Conservation (phyloP, 2,113 vertebrate species). For the Nothocercus nigrocapillus region DNA sequence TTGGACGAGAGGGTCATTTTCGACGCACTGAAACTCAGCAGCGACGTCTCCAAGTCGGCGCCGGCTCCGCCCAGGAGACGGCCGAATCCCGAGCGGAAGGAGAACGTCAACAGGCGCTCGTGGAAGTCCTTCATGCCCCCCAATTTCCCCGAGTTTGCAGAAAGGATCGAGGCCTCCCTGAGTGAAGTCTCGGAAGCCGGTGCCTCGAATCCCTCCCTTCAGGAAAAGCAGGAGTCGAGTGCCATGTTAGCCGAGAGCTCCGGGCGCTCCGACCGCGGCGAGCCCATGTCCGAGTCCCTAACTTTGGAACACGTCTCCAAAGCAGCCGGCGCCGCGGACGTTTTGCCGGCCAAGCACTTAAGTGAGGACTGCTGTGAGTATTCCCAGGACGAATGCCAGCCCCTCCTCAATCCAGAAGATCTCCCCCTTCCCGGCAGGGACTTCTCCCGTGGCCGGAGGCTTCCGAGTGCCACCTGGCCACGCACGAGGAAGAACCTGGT, state of each 20-base stretch:
- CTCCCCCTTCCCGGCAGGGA: neutral
- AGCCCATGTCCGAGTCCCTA: slow-evolving; percentile 69
- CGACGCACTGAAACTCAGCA: slow-evolving; percentile 94
- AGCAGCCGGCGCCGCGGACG: slow-evolving; percentile 48
- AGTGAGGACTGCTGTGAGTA: slow-evolving; percentile 22
- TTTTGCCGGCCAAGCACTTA: slow-evolving; percentile 48
- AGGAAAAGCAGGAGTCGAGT: slow-evolving; percentile 86
- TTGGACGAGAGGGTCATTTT: slow-evolving; percentile 97
- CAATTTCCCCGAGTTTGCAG: slow-evolving; percentile 93
- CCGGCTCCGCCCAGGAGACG: slow-evolving; percentile 89
- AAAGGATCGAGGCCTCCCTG: slow-evolving; percentile 89
- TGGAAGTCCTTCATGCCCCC: slow-evolving; percentile 98
- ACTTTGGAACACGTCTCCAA: slow-evolving; percentile 76
- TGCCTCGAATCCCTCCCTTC: slow-evolving; percentile 78
- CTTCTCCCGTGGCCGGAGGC: slow-evolving; percentile 52
- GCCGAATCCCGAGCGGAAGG: slow-evolving; percentile 85
- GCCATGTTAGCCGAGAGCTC: slow-evolving; percentile 65
- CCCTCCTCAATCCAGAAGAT: slow-evolving; percentile 48
- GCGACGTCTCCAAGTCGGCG: slow-evolving; percentile 85
- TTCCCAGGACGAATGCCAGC: slow-evolving; percentile 66
- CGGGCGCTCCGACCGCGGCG: slow-evolving; percentile 42
- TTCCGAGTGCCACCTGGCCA: slow-evolving; percentile 83
- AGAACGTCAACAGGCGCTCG: slow-evolving; percentile 93
- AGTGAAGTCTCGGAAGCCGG: slow-evolving; percentile 83
- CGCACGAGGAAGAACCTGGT: slow-evolving; percentile 78